Conservation (phyloP, 1,140 invertebrate species). For the Liolophura sinensis region DNA sequence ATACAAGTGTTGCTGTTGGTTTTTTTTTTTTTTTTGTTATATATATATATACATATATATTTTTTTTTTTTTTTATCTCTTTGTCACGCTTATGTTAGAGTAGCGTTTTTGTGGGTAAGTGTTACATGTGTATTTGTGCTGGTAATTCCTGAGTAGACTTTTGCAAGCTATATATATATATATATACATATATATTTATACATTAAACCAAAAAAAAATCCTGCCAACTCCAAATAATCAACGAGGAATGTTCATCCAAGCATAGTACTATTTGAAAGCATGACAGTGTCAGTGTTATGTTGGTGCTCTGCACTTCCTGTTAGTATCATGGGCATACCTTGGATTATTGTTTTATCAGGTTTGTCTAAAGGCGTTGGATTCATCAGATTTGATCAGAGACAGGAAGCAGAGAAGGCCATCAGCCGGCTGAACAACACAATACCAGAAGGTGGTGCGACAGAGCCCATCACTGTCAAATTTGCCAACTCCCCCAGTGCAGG, state of each 20-base stretch:
- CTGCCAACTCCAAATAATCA: too few species aligned
- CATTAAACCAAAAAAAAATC: too few species aligned
- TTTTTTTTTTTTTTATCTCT: background rate
- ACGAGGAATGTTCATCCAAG: too few species aligned
- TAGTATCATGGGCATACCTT: slow-evolving; percentile 5
- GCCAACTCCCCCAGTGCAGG: slow-evolving; percentile 77
- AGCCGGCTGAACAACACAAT: slow-evolving; percentile 97
- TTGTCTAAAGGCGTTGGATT: slow-evolving; percentile 99
- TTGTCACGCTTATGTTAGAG: background rate
- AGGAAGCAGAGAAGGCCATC: slow-evolving; percentile 96
- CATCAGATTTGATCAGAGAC: slow-evolving; percentile 96
- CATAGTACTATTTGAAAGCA: too few species aligned
- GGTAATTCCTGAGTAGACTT: too few species aligned
- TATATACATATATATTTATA: too few species aligned
- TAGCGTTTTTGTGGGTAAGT: background rate
- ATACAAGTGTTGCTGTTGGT: too few species aligned
- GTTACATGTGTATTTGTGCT: too few species aligned
- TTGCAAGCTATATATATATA: too few species aligned
- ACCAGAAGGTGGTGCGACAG: slow-evolving; percentile 80
- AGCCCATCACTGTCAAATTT: slow-evolving; percentile 99
- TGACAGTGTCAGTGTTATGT: background rate
- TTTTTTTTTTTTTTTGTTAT: background rate
- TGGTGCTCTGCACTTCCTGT: background rate
- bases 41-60: too few species aligned
- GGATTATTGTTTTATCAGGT: slow-evolving; percentile 65